Evolutionary conservation across 2,113 vertebrate genomes (phyloP), one percentile per base, ranked within the genome.

Genomic region (Lethenteron camtschaticum): DNA sequence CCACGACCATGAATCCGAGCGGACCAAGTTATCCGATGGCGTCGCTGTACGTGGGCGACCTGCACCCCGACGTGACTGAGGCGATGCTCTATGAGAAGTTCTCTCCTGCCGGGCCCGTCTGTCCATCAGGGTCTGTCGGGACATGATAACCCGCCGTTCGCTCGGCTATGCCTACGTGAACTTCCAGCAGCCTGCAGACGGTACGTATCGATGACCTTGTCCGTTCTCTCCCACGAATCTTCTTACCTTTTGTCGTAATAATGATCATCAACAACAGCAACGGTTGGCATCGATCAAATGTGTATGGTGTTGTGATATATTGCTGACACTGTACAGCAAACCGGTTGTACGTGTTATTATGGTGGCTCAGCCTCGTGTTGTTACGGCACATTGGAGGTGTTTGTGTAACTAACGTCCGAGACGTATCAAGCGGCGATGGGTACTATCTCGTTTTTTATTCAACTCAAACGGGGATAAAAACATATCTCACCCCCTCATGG

Each of bases 21-120:
- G 82, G 80, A 60, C 81, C 81, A 79, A 95, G 87, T 77, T 99
- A 96, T 81, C 94, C 94, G 55, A 99, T 99, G 94, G 94, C 94
- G 59, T 99, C 94, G 75, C 86, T 96, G 9, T 96, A 99, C 71
- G 94, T 99, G 77, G 94, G 94, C 69, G 92, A 99, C 79, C 83
- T 99, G 83, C 94, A 99, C 84, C 85, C 88, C 60, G 92, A 99
- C 69, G 91, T 99, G 80, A 99, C 94, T 55, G 94, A 99, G 82
- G 94, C 94, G 71, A 92, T 99, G 92, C 85, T 99, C 72, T 99
- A 99, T 0, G 94, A 99, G 86, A 99, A 99, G 82, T 99, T 96
- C 83, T 96, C 91, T 79, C 94, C 94, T 0, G 92, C 92, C 1
- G 94, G 94, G 63, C 94, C 94, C n/a, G 90, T 99, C 85, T 99